Conservation (phyloP, 2,888 invertebrate species). For the Cantharis rufa region DNA sequence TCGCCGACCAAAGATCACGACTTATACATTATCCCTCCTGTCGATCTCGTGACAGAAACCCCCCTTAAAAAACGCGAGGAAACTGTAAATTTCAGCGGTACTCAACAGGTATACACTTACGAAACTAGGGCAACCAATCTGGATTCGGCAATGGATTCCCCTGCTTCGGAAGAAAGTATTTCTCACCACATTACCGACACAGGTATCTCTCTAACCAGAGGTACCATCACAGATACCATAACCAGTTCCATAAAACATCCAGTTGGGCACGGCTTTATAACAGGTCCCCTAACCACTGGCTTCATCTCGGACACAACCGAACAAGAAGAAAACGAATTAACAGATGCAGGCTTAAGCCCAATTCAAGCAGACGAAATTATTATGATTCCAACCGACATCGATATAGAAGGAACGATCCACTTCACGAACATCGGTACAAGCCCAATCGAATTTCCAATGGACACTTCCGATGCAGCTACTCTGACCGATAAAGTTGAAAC, state of each 20-base stretch:
- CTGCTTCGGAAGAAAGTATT: slow-evolving; percentile 57
- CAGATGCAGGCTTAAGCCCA: slow-evolving; percentile 62
- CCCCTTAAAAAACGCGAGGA: slow-evolving; percentile 56
- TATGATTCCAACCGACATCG: slow-evolving; percentile 46
- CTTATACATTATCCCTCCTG: slow-evolving; percentile 53
- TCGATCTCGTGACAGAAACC: slow-evolving; percentile 39
- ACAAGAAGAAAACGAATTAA: slow-evolving; percentile 59
- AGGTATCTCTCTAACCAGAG: slow-evolving; percentile 60
- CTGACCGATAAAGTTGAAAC: slow-evolving; percentile 59
- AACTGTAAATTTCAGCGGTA: slow-evolving; percentile 58
- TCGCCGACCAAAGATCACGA: slow-evolving; percentile 42
- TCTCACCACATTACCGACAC: slow-evolving; percentile 62
- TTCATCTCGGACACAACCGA: slow-evolving; percentile 56
- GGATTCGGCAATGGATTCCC: slow-evolving; percentile 44
- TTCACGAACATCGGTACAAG: slow-evolving; percentile 59
- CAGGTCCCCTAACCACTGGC: slow-evolving; percentile 53
- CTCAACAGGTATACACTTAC: slow-evolving; percentile 59
- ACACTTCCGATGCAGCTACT: slow-evolving; percentile 60
- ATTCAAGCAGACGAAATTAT: slow-evolving; percentile 59
- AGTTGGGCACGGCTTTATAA: slow-evolving; percentile 48
- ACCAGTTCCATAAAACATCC: slow-evolving; percentile 54
- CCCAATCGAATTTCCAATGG: slow-evolving; percentile 58
- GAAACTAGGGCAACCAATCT: slow-evolving; percentile 49
- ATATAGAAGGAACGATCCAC: slow-evolving; percentile 52
- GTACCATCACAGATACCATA: slow-evolving; percentile 56